phyloP scores from a whole-genome alignment of 2,113 vertebrate genomes.

The Thermophis baileyi region DNA sequence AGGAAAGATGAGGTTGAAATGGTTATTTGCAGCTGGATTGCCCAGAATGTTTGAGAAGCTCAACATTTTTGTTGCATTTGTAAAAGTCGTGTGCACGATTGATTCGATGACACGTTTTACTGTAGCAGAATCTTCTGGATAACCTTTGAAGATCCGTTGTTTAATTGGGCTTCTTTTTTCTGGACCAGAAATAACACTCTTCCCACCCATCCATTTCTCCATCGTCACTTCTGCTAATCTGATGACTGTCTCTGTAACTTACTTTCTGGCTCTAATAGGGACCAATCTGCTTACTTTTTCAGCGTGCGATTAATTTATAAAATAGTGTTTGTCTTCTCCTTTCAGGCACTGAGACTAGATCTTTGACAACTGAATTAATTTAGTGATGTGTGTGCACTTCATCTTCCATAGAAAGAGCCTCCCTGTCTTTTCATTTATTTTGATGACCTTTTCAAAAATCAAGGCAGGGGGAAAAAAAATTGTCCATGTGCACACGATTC shows the following conservation, averaged over 20 bases:
- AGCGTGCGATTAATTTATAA: not conserved
- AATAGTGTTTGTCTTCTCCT: not conserved
- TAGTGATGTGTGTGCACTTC: not conserved
- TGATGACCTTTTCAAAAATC: constrained; percentile 11
- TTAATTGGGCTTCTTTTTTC: not conserved
- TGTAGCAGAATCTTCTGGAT: not conserved
- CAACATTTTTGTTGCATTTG: not conserved
- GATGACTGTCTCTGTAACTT: not conserved
- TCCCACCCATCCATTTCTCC: not conserved
- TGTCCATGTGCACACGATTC: not conserved
- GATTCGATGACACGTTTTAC: not conserved
- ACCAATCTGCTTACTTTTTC: not conserved
- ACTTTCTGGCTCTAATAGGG: not conserved
- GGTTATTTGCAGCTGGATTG: not conserved
- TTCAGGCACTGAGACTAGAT: not conserved
- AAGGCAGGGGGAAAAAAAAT: not conserved
- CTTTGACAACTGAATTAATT: constrained; percentile 27
- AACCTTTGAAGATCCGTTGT: not conserved
- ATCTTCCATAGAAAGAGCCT: not conserved
- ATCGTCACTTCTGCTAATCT: not conserved
- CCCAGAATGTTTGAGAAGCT: not conserved
- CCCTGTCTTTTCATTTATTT: not conserved
- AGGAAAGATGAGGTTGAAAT: not conserved
- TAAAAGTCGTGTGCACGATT: not conserved
- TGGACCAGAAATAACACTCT: not conserved